Percentiles rank a stretch among this genome's conserved stretches.
Conservation (phyloP, 2,797 vertebrate genomes). For the Botia almorhae region DNA sequence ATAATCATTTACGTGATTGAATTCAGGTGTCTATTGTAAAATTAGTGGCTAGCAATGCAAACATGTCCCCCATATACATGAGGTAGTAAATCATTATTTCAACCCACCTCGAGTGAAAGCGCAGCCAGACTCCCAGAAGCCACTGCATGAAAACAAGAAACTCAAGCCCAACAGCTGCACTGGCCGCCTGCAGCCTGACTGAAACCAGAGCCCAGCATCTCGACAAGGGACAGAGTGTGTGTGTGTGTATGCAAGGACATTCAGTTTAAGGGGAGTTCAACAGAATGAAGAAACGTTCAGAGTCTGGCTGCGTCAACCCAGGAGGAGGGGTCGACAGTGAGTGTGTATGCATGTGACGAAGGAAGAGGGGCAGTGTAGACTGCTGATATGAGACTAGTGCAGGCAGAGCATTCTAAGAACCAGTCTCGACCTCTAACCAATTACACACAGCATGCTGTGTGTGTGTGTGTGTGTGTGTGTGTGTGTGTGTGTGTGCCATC, state of each 20-base stretch:
- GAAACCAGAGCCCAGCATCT: slow-evolving; percentile 79
- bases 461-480: slow-evolving; percentile 10
- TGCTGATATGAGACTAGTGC: slow-evolving; percentile 69
- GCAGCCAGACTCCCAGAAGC: slow-evolving; percentile 64
- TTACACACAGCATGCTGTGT: slow-evolving; percentile 45
- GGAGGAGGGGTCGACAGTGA: slow-evolving; percentile 49
- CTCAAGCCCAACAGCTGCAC: slow-evolving; percentile 66
- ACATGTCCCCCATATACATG: slow-evolving; percentile 40
- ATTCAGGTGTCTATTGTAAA: neutral
- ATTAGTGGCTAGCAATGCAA: slow-evolving; percentile 33
- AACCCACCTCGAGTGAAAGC: slow-evolving; percentile 70
- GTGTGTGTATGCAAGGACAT: slow-evolving; percentile 55
- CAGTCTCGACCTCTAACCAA: slow-evolving; percentile 65
- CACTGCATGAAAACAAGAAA: slow-evolving; percentile 70
- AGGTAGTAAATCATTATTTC: slow-evolving; percentile 53
- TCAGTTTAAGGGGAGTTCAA: slow-evolving; percentile 64
- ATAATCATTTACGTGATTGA: neutral
- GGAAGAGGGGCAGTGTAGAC: slow-evolving; percentile 57
- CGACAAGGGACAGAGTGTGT: slow-evolving; percentile 53
- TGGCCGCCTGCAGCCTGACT: slow-evolving; percentile 71
- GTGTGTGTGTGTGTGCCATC: slow-evolving; percentile 11
- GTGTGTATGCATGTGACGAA: slow-evolving; percentile 30
- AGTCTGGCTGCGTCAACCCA: slow-evolving; percentile 57
- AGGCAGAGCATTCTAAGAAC: slow-evolving; percentile 64
- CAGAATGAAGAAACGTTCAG: slow-evolving; percentile 60